Evolutionary conservation across 2,888 invertebrate species (phyloP).

Genomic region (Calameuta pallipes): DNA sequence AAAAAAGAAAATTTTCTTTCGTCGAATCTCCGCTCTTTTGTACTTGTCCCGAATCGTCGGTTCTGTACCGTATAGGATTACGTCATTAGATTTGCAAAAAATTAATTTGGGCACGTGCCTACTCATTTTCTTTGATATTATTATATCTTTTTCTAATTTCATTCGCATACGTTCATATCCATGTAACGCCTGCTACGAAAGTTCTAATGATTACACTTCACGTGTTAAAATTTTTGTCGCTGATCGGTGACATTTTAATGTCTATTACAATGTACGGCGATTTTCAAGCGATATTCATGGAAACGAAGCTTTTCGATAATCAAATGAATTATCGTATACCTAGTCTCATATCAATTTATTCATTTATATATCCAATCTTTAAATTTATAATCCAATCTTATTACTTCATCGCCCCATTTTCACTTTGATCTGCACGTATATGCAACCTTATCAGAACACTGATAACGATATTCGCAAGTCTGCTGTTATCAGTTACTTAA

Average conservation of each 20-base stretch:
- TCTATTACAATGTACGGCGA: background rate
- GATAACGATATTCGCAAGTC: background rate
- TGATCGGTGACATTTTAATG: background rate
- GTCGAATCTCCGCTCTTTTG: background rate
- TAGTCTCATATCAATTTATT: background rate
- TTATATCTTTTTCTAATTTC: background rate
- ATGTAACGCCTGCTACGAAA: background rate
- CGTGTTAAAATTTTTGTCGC: background rate
- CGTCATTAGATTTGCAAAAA: background rate
- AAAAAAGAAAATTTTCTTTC: background rate
- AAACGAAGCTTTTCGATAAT: background rate
- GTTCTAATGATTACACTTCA: background rate
- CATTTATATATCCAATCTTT: background rate
- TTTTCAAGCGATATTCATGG: background rate
- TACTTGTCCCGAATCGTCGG: background rate
- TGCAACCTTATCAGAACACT: background rate
- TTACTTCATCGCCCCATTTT: too few relatives aligned
- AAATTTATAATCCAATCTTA: background rate
- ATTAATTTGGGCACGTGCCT: background rate
- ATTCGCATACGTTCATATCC: accelerated
- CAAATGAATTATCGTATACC: background rate
- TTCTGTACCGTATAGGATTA: background rate
- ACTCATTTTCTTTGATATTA: background rate
- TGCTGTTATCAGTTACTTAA: background rate
- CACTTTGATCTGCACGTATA: too few relatives aligned